Percentiles rank a stretch among this genome's conserved stretches.
phyloP scores from a whole-genome alignment of 2,797 vertebrate genomes.

The Picus viridis region DNA sequence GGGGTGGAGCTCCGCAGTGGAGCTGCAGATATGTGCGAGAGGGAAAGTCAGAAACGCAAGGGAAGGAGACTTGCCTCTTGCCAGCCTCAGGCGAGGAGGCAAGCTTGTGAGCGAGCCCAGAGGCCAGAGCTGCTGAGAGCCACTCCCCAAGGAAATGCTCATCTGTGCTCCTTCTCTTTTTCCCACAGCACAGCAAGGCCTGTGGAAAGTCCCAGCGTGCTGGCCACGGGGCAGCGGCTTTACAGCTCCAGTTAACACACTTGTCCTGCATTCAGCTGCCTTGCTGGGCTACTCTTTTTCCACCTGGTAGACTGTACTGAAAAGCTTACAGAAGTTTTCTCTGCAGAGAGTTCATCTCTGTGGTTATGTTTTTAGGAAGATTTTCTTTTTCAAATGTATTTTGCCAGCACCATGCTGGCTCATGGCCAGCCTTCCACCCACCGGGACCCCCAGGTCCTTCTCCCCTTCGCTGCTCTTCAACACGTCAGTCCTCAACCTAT shows the following conservation, averaged over 20 bases:
- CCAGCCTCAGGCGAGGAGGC: slow-evolving; percentile 30
- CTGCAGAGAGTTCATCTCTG: not conserved
- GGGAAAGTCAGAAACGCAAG: not conserved
- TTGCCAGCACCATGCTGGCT: not conserved
- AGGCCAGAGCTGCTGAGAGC: slow-evolving; percentile 17
- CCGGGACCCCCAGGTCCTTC: too few species aligned
- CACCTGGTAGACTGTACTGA: not conserved
- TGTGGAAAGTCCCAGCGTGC: slow-evolving; percentile 6
- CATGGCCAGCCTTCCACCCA: too few species aligned
- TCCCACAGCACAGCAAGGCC: not conserved
- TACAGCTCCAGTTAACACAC: slow-evolving; percentile 38
- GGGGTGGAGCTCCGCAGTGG: slow-evolving; percentile 45
- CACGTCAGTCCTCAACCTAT: too few species aligned
- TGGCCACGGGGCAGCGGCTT: not conserved
- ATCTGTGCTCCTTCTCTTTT: not conserved
- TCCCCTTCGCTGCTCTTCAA: too few species aligned
- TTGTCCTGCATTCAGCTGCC: not conserved
- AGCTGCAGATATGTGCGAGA: slow-evolving; percentile 12
- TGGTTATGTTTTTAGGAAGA: not conserved
- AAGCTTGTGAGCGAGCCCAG: not conserved
- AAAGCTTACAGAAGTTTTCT: slow-evolving; percentile 1
- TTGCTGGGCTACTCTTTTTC: not conserved
- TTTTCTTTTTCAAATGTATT: not conserved
- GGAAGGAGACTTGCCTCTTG: slow-evolving; percentile 15
- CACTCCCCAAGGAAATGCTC: slow-evolving; percentile 10